Conservation (phyloP, 2,797 vertebrate genomes). For the Varecia variegata region DNA sequence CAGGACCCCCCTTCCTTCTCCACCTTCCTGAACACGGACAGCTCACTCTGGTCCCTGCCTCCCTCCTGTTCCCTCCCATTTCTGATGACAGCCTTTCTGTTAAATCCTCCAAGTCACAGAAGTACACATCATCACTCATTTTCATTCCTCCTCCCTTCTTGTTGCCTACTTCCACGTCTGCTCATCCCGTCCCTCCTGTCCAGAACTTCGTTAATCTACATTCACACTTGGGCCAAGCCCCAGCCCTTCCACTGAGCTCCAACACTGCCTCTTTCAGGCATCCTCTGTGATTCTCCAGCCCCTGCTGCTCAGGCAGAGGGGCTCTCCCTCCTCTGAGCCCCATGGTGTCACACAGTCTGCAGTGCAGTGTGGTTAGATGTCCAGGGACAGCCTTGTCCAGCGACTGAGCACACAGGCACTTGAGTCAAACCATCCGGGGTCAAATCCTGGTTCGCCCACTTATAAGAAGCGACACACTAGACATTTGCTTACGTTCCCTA, state of each 20-base stretch:
- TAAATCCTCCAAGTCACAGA: not conserved
- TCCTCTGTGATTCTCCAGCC: not conserved
- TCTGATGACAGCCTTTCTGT: not conserved
- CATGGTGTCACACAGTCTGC: rapidly evolving
- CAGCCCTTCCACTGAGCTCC: not conserved
- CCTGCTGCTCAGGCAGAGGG: not conserved
- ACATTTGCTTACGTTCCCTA: not conserved
- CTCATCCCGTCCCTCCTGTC: not conserved
- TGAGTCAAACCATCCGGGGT: not conserved
- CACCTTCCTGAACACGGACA: not conserved
- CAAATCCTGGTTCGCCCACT: not conserved
- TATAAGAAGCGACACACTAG: not conserved
- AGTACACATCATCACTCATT: not conserved
- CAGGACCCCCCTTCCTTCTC: not conserved
- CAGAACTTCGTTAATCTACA: not conserved
- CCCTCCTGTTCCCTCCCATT: not conserved
- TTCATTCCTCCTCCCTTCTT: not conserved
- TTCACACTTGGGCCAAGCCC: not conserved
- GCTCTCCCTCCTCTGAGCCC: not conserved
- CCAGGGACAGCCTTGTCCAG: not conserved
- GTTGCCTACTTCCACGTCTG: not conserved
- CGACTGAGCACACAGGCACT: not conserved
- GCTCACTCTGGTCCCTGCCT: not conserved
- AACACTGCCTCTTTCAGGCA: not conserved
- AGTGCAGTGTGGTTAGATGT: rapidly evolving